A percentile compares a stretch with the other conserved stretches of the same genome.
Conservation (phyloP, 2,888 invertebrate genomes). For the Graphium colonna region DNA sequence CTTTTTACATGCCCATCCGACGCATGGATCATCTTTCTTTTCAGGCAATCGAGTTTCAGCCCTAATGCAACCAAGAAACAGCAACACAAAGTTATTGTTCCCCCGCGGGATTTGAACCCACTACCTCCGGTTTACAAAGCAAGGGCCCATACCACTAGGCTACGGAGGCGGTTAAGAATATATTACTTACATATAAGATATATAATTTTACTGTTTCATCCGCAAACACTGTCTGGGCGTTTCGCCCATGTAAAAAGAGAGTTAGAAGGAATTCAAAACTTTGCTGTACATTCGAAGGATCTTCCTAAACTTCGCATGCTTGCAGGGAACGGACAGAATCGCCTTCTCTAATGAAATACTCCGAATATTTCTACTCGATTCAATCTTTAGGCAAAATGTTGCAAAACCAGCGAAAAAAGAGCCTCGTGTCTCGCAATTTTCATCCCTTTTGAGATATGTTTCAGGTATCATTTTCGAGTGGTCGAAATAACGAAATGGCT, state of each 20-base stretch:
- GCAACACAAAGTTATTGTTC: no score
- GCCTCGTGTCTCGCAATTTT: slow-evolving; percentile 17
- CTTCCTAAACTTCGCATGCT: slow-evolving; percentile 36
- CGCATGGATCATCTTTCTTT: no score
- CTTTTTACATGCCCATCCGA: no score
- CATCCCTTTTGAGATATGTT: not conserved
- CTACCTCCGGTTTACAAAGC: no score
- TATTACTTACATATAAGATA: no score
- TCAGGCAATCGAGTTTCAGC: no score
- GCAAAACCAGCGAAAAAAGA: slow-evolving; percentile 38
- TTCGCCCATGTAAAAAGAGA: slow-evolving; percentile 14
- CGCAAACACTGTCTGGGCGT: not conserved
- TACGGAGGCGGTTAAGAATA: no score
- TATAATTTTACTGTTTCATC: not conserved
- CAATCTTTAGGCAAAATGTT: slow-evolving; percentile 37
- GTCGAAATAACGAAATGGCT: slow-evolving; percentile 30
- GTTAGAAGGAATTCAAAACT: slow-evolving; percentile 16
- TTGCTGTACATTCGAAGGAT: slow-evolving; percentile 22
- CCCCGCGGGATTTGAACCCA: no score
- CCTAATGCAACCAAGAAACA: no score
- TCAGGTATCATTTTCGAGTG: slow-evolving; percentile 33
- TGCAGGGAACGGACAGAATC: slow-evolving; percentile 49
- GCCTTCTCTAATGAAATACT: slow-evolving; percentile 66
- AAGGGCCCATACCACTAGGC: no score
- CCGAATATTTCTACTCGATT: slow-evolving; percentile 71